Base-by-base conservation (phyloP, 30 jellyfish, hydroid and myxozoan species). In the Sanderia malayensis region DNA sequence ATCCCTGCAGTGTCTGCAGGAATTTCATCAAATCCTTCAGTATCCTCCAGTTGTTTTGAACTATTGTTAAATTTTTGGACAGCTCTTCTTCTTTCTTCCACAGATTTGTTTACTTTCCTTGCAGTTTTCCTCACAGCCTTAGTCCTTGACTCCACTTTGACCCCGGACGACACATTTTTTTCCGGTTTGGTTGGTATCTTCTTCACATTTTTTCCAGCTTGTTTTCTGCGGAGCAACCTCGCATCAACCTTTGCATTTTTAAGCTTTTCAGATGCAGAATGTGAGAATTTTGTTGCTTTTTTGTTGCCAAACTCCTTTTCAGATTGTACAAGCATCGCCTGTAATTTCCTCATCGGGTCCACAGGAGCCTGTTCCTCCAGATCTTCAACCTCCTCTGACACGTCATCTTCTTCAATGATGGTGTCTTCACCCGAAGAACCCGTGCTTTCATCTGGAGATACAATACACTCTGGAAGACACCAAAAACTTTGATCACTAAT, bases 401-500 rank as follows among this genome's bases (percentile, higher is more conserved):
- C 79, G 18, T 44, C 86, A 1, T 45, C 69, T 0, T 37, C 76
- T 2, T 8, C 2, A 2, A 25, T 28, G 28, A 26, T 31, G 15
- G 13, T 45, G 4, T 60, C 58, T 23, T 64, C 75, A 8, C 61
- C 77, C 6, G 63, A 33, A 30, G 53, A 53, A 18, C 57, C 46
- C 11, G 46, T 31, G 47, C 80, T 72, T 24, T 52, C 81, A 17
- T 61, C 86, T 1, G 94, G 94, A 18, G 74, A 46, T 8, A 34
- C 11, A 27, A 81, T 84, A 59, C 93, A 70, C 22, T 63, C 74
- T 0, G 94, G 94, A 11, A 72, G 74, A 30, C 44, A 52, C 84
- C 94, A 71, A 13, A 37, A 66, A 22, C 19, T 4, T 15, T 11
- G 25, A n/a, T n/a, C n/a, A 66, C 76, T 13, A 3, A 79, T 82